Percentiles rank a stretch among this genome's conserved stretches.
Conservation (phyloP, 2,888 invertebrate genomes). For the Caenorhabditis zanzibari region DNA sequence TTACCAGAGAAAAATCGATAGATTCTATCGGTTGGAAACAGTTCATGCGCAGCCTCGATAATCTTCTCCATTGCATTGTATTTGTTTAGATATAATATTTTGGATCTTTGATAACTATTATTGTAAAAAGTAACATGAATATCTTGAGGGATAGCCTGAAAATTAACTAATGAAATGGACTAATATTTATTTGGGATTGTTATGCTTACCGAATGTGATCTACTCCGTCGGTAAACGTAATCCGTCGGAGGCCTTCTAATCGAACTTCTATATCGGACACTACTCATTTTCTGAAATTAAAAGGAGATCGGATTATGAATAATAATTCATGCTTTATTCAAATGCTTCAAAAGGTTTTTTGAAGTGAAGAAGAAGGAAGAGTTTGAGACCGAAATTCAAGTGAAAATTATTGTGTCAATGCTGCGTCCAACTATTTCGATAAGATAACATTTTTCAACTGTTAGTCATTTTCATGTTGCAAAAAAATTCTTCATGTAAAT, state of each 20-base stretch:
- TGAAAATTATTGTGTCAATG: slow-evolving; percentile 32
- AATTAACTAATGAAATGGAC: no score
- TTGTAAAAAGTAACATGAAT: slow-evolving; percentile 20
- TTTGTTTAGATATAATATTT: slow-evolving; percentile 13
- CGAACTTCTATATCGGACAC: slow-evolving; percentile 8
- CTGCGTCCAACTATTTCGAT: slow-evolving; percentile 29
- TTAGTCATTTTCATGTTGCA: slow-evolving; percentile 7
- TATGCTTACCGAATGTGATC: slow-evolving; percentile 16
- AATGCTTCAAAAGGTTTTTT: neutral
- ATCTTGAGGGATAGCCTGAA: slow-evolving; percentile 26
- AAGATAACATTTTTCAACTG: slow-evolving; percentile 32
- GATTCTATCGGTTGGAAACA: slow-evolving; percentile 18
- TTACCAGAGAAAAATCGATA: slow-evolving; percentile 27
- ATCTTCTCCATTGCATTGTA: slow-evolving; percentile 36
- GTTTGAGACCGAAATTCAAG: slow-evolving; percentile 9
- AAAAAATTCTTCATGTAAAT: slow-evolving; percentile 11
- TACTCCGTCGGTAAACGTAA: neutral
- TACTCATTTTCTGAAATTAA: slow-evolving; percentile 14
- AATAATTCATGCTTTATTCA: no score
- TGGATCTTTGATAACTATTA: slow-evolving; percentile 25
- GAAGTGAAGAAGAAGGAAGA: slow-evolving; percentile 1
- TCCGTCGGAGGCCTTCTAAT: neutral
- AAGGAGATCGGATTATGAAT: neutral
- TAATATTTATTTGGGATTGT: no score
- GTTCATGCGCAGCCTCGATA: slow-evolving; percentile 27